A percentile compares a stretch with the other conserved stretches of the same genome.
Conservation (phyloP, 2,113 vertebrate genomes). For the Litocranius walleri region DNA sequence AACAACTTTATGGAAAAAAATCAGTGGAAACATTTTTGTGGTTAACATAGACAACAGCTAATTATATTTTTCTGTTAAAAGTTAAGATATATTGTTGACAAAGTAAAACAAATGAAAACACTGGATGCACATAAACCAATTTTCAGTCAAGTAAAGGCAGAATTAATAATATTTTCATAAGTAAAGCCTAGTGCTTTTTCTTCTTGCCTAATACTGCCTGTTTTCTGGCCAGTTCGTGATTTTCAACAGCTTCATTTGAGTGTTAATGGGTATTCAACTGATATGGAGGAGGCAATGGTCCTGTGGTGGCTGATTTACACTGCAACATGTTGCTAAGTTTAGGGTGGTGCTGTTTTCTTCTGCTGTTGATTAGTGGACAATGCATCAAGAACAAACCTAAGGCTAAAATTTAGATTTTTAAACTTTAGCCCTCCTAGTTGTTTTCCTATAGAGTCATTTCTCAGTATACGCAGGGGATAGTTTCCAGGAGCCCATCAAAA, state of each 20-base stretch:
- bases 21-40: not conserved
- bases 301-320: not conserved
- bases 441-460: not conserved
- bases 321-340: not conserved
- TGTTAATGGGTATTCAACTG: not conserved
- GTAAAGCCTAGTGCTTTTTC: not conserved
- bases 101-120: not conserved
- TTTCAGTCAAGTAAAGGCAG: not conserved
- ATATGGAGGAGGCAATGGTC: not conserved
- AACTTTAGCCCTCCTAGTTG: not conserved
- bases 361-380: not conserved
- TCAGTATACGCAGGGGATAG: not conserved
- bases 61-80: not conserved
- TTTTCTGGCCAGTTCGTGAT: not conserved
- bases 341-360: not conserved
- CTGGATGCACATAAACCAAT: not conserved
- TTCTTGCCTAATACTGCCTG: not conserved
- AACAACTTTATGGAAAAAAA: not conserved
- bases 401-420: not conserved
- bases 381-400: not conserved
- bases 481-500: not conserved
- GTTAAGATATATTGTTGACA: not conserved
- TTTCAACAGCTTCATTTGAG: not conserved
- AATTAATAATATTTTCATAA: not conserved
- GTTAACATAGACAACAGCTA: not conserved